phyloP scores from a whole-genome alignment of 2,888 invertebrate genomes.

The Sipha maydis region DNA sequence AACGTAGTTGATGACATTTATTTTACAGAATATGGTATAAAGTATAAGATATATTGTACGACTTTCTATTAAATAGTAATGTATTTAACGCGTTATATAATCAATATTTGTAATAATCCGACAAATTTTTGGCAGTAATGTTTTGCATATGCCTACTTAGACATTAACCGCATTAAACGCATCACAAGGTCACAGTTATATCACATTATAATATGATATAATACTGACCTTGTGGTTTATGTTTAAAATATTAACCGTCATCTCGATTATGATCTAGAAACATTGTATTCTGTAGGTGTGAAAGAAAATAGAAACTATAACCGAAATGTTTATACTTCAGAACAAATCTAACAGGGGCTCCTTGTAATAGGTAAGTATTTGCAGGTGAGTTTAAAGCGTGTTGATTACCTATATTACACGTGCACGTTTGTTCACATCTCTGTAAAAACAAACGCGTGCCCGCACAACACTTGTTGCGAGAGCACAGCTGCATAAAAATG shows the following conservation, averaged over 20 bases:
- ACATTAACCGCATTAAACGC: not conserved
- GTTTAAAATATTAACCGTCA: not conserved
- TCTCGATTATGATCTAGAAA: not conserved
- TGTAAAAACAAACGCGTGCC: conserved; percentile 1
- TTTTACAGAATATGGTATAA: conserved; percentile 2
- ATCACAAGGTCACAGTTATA: not conserved
- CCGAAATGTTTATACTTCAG: conserved; percentile 2
- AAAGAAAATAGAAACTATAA: not conserved
- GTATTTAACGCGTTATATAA: conserved; percentile 31
- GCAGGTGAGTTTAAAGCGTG: no score
- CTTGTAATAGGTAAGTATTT: no score
- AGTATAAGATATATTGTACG: not conserved
- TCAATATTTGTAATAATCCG: conserved; percentile 41
- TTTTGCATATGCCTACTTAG: conserved; percentile 30
- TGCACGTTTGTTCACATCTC: no score
- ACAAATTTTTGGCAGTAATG: conserved; percentile 32
- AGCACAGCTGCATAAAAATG: not conserved
- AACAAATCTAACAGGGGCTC: not conserved
- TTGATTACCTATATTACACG: no score
- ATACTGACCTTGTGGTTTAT: conserved; percentile 13
- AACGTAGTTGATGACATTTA: conserved; percentile 26
- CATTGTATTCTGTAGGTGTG: not conserved
- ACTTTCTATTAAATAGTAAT: conserved; percentile 44
- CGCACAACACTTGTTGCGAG: conserved; percentile 28
- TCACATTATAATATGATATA: conserved; percentile 12